phyloP scores from a whole-genome alignment of 2,888 invertebrate species.

The Panopea generosa region DNA sequence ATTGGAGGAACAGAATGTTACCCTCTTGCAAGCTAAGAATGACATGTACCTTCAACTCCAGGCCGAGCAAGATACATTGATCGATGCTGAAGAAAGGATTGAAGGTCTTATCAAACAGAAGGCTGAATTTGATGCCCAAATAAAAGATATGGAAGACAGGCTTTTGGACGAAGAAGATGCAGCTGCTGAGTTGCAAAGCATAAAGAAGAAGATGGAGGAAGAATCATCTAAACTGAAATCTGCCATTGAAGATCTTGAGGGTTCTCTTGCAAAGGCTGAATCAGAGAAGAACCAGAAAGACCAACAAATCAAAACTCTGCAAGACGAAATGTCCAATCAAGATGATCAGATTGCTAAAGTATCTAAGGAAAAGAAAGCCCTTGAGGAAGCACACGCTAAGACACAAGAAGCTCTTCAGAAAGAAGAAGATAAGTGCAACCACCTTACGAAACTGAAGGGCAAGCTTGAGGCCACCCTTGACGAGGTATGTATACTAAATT shows the following conservation, averaged over 20 bases:
- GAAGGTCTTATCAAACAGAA: conserved; percentile 98
- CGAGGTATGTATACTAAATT: no score
- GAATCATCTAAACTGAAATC: conserved; percentile 98
- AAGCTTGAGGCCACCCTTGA: no score
- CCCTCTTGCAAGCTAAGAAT: conserved; percentile 97
- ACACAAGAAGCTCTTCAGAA: conserved; percentile 88
- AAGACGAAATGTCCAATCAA: conserved; percentile 99
- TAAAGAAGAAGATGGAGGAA: conserved; percentile 98
- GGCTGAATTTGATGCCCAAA: conserved; percentile 97
- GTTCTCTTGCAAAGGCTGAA: conserved; percentile 90
- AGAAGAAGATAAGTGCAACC: conserved; percentile 99
- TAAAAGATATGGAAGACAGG: conserved; percentile 98
- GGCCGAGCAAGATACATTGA: conserved; percentile 95
- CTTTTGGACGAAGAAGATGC: conserved; percentile 99
- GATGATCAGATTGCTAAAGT: conserved; percentile 99
- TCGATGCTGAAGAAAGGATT: conserved; percentile 96
- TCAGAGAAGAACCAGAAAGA: conserved; percentile 99
- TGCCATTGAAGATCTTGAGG: conserved; percentile 98
- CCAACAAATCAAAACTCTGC: conserved; percentile 92
- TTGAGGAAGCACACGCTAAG: conserved; percentile 90
- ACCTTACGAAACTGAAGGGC: conserved; percentile 99
- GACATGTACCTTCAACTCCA: conserved; percentile 94
- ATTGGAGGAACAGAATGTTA: conserved; percentile 96
- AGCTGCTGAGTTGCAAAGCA: conserved; percentile 96
- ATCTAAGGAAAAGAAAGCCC: conserved; percentile 99